Percentiles rank a stretch among this genome's conserved stretches.
Conservation (phyloP, 2,113 vertebrate species). For the Felis chaus region DNA sequence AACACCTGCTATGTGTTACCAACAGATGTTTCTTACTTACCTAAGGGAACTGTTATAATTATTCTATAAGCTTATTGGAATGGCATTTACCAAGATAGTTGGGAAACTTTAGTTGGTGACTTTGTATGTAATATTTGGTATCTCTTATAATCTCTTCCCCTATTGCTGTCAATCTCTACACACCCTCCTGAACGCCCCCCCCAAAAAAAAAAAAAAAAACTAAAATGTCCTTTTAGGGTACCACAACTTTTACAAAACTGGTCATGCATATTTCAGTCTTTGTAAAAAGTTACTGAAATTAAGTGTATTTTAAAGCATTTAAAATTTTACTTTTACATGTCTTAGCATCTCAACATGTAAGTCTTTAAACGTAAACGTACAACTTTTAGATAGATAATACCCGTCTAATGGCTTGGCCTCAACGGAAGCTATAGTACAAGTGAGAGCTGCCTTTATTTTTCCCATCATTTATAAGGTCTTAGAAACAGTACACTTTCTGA, state of each 20-base stretch:
- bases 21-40: conserved; percentile 89
- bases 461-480: not conserved
- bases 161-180: not conserved
- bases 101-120: conserved; percentile 82
- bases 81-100: conserved; percentile 85
- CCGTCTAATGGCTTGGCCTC: not conserved
- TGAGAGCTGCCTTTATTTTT: not conserved
- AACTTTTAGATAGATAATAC: not conserved
- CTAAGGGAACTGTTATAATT: conserved; percentile 88
- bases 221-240: conserved; percentile 11
- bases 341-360: not conserved
- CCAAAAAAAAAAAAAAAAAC: not conserved
- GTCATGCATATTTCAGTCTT: not conserved
- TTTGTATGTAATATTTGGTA: conserved; percentile 68
- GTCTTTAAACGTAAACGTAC: not conserved
- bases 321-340: not conserved
- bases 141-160: not conserved
- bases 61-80: conserved; percentile 85
- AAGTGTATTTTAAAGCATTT: not conserved
- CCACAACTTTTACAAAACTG: conserved; percentile 18
- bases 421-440: conserved; percentile 24
- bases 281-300: conserved; percentile 30
- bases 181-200: not conserved
- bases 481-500: not conserved
- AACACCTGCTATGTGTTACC: conserved; percentile 88